Percentiles rank a stretch among this genome's conserved stretches.
Conservation (phyloP, 2,888 invertebrate species). For the Oeneis ivallda region DNA sequence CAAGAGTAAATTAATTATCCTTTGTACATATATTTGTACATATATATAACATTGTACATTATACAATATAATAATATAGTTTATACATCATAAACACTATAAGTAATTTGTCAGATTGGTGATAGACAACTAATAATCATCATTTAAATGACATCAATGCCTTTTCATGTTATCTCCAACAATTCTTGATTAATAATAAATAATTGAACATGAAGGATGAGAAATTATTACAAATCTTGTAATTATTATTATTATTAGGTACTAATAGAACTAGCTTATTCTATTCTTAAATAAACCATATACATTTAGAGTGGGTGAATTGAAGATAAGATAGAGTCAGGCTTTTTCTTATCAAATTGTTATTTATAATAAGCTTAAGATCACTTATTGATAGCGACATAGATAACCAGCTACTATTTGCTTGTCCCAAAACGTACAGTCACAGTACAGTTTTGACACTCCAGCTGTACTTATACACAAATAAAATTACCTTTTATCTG, state of each 20-base stretch:
- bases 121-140: no score
- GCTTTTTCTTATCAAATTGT: conserved; percentile 69
- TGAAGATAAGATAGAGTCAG: conserved; percentile 69
- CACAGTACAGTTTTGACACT: conserved; percentile 59
- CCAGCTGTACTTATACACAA: conserved; percentile 53
- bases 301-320: conserved; percentile 57
- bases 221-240: neutral
- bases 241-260: neutral
- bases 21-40: no score
- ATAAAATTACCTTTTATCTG: conserved; percentile 43
- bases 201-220: no score
- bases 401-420: conserved; percentile 49
- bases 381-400: conserved; percentile 68
- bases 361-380: conserved; percentile 76
- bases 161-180: no score
- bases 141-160: no score
- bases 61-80: no score
- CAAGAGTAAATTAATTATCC: no score
- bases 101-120: no score
- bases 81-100: no score
- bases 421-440: conserved; percentile 55
- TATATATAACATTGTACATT: no score
- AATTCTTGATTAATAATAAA: neutral
- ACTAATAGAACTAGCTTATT: neutral
- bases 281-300: conserved; percentile 34